These are phyloP conservation scores for Paralvinella palmiformis DNA, from an alignment of 1,140 invertebrate species.

Conservation along the genomic window DNA sequence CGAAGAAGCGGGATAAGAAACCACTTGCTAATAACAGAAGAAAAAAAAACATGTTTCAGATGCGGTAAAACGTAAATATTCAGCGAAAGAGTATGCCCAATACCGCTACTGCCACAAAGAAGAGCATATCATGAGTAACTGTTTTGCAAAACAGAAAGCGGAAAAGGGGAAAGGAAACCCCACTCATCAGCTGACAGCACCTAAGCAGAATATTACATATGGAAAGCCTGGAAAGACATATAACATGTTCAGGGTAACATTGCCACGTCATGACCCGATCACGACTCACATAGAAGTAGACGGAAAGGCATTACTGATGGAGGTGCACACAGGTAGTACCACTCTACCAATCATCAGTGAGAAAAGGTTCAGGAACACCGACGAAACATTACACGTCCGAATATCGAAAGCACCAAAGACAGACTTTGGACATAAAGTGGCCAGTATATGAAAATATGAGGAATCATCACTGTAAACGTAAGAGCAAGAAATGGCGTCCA, in stretches of 20 bases:
- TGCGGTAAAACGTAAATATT: not conserved
- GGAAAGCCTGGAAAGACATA: not conserved
- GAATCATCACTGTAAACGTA: not conserved
- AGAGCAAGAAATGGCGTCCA: not conserved
- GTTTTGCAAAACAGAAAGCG: conserved; percentile 2
- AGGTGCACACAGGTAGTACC: not conserved
- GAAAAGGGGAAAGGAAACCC: conserved; percentile 3
- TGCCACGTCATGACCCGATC: not conserved
- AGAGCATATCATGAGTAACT: not conserved
- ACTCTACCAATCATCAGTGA: not conserved
- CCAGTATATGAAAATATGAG: not conserved
- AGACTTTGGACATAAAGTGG: not conserved
- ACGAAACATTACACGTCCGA: not conserved
- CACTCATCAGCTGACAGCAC: not conserved
- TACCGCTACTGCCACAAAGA: not conserved
- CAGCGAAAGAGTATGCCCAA: not conserved
- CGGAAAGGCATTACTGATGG: too few species aligned
- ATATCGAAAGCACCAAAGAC: not conserved
- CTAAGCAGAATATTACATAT: not conserved
- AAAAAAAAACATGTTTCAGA: too few species aligned
- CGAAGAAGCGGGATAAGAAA: not conserved
- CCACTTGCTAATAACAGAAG: too few species aligned
- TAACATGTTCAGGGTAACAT: not conserved
- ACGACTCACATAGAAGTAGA: too few species aligned
- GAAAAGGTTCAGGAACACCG: too few species aligned